Percentiles rank a stretch among this genome's conserved stretches.
These are phyloP conservation scores for Sinopyrophorus schimmeli DNA, from an alignment of 2,888 invertebrate genomes.

Conservation along the genomic window DNA sequence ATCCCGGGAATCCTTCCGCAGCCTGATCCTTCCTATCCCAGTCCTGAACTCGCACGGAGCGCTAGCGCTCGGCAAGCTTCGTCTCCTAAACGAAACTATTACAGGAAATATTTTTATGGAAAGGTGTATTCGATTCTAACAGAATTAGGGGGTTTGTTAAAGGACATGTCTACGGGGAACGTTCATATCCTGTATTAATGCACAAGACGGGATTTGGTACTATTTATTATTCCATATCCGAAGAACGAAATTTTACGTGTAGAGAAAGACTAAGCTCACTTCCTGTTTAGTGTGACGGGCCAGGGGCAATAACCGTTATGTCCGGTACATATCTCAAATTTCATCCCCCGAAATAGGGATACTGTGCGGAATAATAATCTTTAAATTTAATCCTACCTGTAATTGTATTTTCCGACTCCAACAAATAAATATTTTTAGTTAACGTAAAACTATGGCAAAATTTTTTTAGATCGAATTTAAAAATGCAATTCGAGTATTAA, in stretches of 20 bases:
- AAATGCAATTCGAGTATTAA: too few relatives aligned
- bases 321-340: constrained; percentile 36
- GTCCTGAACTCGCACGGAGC: constrained; percentile 35
- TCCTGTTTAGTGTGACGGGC: constrained; percentile 34
- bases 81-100: too few relatives aligned
- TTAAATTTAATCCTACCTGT: constrained; percentile 2
- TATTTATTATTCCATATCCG: constrained; percentile 23
- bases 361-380: constrained; percentile 14
- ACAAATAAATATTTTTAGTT: too few relatives aligned
- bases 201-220: neutral
- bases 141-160: too few relatives aligned
- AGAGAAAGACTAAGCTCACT: constrained; percentile 29
- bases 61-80: constrained; percentile 34
- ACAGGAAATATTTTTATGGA: too few relatives aligned
- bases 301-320: constrained; percentile 39
- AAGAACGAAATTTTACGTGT: constrained; percentile 20
- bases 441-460: too few relatives aligned
- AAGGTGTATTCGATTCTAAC: too few relatives aligned
- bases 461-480: too few relatives aligned
- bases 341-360: constrained; percentile 23
- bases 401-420: too few relatives aligned
- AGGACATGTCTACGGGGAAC: neutral
- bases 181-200: constrained; percentile 9
- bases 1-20: constrained; percentile 52
- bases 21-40: constrained; percentile 44